These are phyloP conservation scores for Parnassius mnemosyne DNA, from an alignment of 2,888 invertebrate genomes.

Conservation along the genomic window DNA sequence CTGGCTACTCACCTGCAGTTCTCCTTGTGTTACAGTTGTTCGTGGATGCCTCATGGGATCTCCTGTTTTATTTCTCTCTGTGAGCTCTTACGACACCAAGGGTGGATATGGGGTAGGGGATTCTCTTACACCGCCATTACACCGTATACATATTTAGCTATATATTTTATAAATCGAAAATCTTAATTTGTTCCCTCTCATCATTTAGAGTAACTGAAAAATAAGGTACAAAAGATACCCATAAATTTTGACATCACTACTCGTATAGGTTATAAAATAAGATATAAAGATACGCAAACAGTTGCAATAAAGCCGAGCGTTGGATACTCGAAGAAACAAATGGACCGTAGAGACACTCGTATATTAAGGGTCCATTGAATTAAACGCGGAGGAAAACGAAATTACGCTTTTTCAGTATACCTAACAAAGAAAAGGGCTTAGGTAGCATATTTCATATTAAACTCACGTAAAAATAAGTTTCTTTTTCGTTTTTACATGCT, in stretches of 20 bases:
- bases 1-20: too few species aligned
- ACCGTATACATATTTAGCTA: too few species aligned
- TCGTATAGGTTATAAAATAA: slow-evolving; percentile 19
- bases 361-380: slow-evolving; percentile 15
- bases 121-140: too few species aligned
- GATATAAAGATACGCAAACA: slow-evolving; percentile 20
- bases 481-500: not conserved
- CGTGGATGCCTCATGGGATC: too few species aligned
- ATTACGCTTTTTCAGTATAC: not conserved
- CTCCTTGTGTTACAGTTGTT: too few species aligned
- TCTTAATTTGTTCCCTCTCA: too few species aligned
- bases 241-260: slow-evolving; percentile 14
- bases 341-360: slow-evolving; percentile 6
- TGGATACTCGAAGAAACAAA: slow-evolving; percentile 16
- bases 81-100: too few species aligned
- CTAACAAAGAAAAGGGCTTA: too few species aligned
- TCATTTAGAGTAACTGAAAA: too few species aligned
- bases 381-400: not conserved
- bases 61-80: too few species aligned
- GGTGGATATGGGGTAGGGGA: too few species aligned
- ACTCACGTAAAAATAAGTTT: slow-evolving; percentile 5
- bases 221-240: not conserved
- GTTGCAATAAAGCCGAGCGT: slow-evolving; percentile 15
- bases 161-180: too few species aligned
- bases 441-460: not conserved